A percentile compares a stretch with the other conserved stretches of the same genome.
Evolutionary conservation across 2,888 invertebrate genomes (phyloP).

Genomic region (Periphyllus acericola): DNA sequence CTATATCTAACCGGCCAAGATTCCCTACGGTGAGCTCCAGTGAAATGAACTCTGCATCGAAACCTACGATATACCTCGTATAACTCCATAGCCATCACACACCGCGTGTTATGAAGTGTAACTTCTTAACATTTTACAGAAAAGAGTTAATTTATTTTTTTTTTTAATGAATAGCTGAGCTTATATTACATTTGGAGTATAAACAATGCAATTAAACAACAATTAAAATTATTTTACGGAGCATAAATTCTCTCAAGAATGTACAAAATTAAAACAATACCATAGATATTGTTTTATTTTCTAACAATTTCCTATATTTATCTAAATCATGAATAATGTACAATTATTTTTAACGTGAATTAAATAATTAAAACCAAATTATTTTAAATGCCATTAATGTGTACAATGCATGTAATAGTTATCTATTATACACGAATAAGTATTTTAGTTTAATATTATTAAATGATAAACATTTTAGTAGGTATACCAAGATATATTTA

Average conservation of each 20-base stretch:
- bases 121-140: neutral
- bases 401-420: no score
- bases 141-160: neutral
- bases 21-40: slow-evolving; percentile 34
- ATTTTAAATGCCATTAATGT: no score
- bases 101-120: neutral
- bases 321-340: no score
- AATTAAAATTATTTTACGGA: neutral
- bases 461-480: no score
- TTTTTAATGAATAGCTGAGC: neutral
- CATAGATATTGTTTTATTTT: neutral
- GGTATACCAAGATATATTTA: no score
- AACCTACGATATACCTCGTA: neutral
- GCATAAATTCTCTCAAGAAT: neutral
- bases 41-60: slow-evolving; percentile 24
- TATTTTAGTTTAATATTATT: no score
- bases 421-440: no score
- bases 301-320: neutral
- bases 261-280: neutral
- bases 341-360: no score
- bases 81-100: neutral
- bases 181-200: neutral
- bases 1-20: neutral
- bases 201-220: neutral
- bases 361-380: no score